phyloP scores from a whole-genome alignment of 1,140 invertebrate species.

The Trypoxylus dichotomus region DNA sequence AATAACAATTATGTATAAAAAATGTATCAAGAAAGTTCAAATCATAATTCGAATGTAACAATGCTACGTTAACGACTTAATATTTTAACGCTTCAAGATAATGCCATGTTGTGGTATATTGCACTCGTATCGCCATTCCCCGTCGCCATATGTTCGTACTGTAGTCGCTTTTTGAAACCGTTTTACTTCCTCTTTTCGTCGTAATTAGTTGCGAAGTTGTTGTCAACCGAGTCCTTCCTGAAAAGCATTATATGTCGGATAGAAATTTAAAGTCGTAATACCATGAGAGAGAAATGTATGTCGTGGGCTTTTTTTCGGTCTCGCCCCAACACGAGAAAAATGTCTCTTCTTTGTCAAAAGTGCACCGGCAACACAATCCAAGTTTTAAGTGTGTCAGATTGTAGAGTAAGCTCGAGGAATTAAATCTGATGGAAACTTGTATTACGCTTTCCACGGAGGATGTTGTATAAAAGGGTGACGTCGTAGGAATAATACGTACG shows the following conservation, averaged over 20 bases:
- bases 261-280: slow-evolving; percentile 16
- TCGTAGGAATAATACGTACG: not conserved
- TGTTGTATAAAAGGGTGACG: slow-evolving; percentile 8
- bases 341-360: slow-evolving; percentile 8
- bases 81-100: not conserved
- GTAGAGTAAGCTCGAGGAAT: slow-evolving; percentile 18
- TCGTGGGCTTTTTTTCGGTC: slow-evolving; percentile 10
- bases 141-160: not conserved
- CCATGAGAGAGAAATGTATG: slow-evolving; percentile 8
- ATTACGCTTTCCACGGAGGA: not conserved
- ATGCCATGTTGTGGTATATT: not conserved
- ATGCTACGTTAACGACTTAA: not conserved
- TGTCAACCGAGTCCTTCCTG: slow-evolving; percentile 6
- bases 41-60: not conserved
- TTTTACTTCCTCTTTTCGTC: not conserved
- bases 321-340: not conserved
- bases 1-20: not conserved
- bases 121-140: not conserved
- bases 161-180: not conserved
- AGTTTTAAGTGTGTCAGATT: slow-evolving; percentile 25
- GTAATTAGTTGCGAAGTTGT: slow-evolving; percentile 12
- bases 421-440: slow-evolving; percentile 17
- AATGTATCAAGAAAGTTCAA: not conserved
- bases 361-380: slow-evolving; percentile 3
- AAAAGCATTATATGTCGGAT: slow-evolving; percentile 10